Evolutionary conservation across 2,888 invertebrate species (phyloP).

Genomic region (Zaprionus bogoriensis): DNA sequence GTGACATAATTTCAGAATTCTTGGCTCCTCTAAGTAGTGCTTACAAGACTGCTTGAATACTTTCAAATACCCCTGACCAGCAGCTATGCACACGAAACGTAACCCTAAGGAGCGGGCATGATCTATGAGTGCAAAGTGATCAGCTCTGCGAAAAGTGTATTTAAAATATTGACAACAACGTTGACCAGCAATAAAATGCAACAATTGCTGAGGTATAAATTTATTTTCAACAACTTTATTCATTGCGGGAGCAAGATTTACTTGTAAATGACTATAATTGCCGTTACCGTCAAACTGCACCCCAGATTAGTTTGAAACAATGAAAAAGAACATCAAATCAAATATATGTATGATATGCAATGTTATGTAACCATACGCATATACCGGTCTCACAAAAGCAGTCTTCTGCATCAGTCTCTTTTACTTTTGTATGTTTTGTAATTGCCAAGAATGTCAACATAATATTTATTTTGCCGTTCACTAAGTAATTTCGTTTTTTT

Average conservation of each 20-base stretch:
- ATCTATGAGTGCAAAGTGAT: conserved; percentile 20
- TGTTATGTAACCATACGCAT: too few species aligned
- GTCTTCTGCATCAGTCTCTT: too few species aligned
- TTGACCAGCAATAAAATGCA: conserved; percentile 60
- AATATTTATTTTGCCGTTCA: too few species aligned
- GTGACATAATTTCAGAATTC: conserved; percentile 20
- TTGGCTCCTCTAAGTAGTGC: conserved; percentile 56
- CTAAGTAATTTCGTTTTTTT: too few species aligned
- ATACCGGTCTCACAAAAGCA: too few species aligned
- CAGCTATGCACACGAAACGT: conserved; percentile 23
- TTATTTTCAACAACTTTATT: conserved; percentile 37
- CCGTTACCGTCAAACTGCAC: neutral
- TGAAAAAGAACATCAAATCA: neutral
- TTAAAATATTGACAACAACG: conserved; percentile 62
- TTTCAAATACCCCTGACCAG: conserved; percentile 46
- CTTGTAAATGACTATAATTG: too few species aligned
- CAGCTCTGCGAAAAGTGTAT: conserved; percentile 47
- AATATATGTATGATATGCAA: too few species aligned
- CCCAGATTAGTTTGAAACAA: neutral
- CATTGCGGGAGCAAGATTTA: conserved; percentile 18
- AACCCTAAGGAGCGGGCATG: conserved; percentile 39
- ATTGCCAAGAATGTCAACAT: too few species aligned
- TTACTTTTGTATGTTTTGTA: too few species aligned
- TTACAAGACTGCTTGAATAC: conserved; percentile 49
- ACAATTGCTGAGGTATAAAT: conserved; percentile 56